phyloP scores from a whole-genome alignment of 2,888 invertebrate genomes.

The Cyaniris semiargus region DNA sequence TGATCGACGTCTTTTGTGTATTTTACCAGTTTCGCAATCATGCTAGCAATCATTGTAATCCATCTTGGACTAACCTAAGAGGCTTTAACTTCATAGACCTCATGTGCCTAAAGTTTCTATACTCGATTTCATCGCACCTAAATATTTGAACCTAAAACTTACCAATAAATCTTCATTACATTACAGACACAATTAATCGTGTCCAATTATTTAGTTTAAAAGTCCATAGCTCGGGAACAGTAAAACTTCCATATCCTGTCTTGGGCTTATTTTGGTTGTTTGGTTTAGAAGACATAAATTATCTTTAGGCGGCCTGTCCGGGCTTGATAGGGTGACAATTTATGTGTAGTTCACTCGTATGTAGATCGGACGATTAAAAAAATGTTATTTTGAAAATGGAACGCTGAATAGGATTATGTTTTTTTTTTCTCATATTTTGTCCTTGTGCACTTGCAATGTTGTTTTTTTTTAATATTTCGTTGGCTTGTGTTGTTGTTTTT shows the following conservation, averaged over 20 bases:
- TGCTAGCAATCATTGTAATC: too few relatives aligned
- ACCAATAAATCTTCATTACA: not conserved
- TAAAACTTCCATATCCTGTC: slow-evolving; percentile 64
- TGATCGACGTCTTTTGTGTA: too few relatives aligned
- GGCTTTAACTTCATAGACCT: too few relatives aligned
- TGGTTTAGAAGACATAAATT: slow-evolving; percentile 69
- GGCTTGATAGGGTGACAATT: slow-evolving; percentile 37
- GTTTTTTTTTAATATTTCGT: not conserved
- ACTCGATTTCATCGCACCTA: too few relatives aligned
- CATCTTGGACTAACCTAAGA: too few relatives aligned
- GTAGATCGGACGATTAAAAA: not conserved
- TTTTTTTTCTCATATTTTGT: too few relatives aligned
- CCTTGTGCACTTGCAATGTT: too few relatives aligned
- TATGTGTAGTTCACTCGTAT: slow-evolving; percentile 28
- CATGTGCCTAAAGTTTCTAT: too few relatives aligned
- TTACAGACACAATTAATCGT: slow-evolving; percentile 39
- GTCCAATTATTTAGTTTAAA: slow-evolving; percentile 51
- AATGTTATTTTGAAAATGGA: not conserved
- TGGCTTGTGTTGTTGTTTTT: not conserved
- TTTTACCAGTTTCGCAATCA: too few relatives aligned
- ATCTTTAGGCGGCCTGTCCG: slow-evolving; percentile 54
- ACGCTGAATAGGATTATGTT: not conserved
- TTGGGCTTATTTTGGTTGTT: slow-evolving; percentile 59
- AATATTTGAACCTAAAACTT: not conserved
- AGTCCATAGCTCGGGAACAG: slow-evolving; percentile 56